Conservation (phyloP, 2,888 invertebrate genomes). For the Cabera pusaria region DNA sequence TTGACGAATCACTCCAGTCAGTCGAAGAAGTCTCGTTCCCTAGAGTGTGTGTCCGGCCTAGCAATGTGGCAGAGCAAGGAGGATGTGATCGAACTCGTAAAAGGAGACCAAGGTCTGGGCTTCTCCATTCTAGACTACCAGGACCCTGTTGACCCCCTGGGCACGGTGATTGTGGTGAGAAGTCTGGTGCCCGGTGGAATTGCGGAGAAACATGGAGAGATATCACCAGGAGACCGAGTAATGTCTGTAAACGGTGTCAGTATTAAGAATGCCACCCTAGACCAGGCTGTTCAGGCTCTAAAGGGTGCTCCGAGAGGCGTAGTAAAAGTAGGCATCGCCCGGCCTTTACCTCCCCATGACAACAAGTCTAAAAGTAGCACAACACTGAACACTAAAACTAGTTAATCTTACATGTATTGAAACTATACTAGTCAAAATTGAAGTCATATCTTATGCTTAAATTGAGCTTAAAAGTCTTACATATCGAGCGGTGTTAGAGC, state of each 20-base stretch:
- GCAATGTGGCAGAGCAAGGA: conserved; percentile 99
- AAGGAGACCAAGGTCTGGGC: conserved; percentile 98
- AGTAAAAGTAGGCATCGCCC: conserved; percentile 96
- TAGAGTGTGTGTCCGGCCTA: conserved; percentile 96
- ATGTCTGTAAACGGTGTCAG: conserved; percentile 95
- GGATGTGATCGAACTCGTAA: conserved; percentile 94
- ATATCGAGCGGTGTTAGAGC: conserved; percentile 48
- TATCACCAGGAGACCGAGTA: conserved; percentile 97
- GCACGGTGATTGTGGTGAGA: conserved; percentile 98
- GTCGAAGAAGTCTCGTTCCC: conserved; percentile 92
- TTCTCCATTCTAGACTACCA: conserved; percentile 99
- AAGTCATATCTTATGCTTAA: conserved; percentile 69
- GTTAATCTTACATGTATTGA: conserved; percentile 60
- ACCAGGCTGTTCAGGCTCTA: conserved; percentile 97
- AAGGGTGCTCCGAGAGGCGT: conserved; percentile 96
- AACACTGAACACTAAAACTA: conserved; percentile 63
- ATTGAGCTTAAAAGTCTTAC: conserved; percentile 48
- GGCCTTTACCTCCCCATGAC: conserved; percentile 86
- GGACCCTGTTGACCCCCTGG: conserved; percentile 97
- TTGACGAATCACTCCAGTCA: conserved; percentile 87
- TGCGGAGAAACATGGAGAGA: conserved; percentile 96
- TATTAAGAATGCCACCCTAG: conserved; percentile 95
- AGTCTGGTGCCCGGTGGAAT: conserved; percentile 98
- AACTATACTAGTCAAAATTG: conserved; percentile 64
- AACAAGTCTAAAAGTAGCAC: conserved; percentile 68